Conservation (phyloP, 2,113 vertebrate genomes). For the Sclerurus mexicanus region DNA sequence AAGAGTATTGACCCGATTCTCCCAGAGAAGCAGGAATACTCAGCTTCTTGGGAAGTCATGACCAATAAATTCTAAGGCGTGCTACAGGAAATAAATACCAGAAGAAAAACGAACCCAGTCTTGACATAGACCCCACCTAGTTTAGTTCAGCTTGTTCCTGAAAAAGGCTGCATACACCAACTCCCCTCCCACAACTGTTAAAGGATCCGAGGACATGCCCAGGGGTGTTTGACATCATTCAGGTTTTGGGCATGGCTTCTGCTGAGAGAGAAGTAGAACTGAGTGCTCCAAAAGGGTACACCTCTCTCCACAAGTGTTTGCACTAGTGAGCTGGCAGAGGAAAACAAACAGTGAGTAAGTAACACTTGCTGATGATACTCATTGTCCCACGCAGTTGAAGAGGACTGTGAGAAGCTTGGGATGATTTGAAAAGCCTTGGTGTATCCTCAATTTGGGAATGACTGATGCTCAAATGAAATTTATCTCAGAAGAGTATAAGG, state of each 20-base stretch:
- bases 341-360: background rate
- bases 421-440: background rate
- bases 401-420: background rate
- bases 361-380: background rate
- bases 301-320: background rate
- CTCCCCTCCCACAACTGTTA: background rate
- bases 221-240: background rate
- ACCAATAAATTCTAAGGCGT: background rate
- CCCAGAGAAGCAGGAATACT: background rate
- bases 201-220: background rate
- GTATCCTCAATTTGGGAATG: background rate
- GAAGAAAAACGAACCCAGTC: background rate
- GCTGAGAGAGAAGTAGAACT: background rate
- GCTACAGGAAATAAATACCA: conserved; percentile 2
- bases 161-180: background rate
- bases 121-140: background rate
- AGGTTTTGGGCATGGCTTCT: background rate
- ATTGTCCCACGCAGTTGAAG: background rate
- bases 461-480: background rate
- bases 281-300: background rate
- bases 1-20: conserved; percentile 11
- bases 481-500: background rate
- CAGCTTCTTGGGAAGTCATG: background rate
- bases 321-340: background rate
- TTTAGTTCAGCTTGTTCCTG: background rate